Evolutionary conservation across 2,797 vertebrate genomes (phyloP).

Genomic region (Lithobates sylvaticus): DNA sequence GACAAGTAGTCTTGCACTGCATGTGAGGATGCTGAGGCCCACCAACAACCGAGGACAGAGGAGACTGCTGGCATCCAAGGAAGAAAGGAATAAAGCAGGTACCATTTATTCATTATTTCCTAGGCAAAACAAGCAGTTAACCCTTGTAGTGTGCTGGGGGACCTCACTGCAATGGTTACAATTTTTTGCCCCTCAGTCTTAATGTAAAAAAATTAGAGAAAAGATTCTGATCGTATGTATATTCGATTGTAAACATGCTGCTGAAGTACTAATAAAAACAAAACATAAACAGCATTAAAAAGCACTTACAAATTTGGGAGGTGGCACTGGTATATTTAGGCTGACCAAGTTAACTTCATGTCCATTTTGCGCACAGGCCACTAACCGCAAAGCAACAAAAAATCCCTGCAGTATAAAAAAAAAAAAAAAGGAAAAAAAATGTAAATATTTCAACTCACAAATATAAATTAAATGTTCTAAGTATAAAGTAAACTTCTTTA

Average conservation of each 20-base stretch:
- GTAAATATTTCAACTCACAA: background rate
- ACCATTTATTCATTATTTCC: no score
- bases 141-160: no score
- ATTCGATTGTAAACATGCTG: background rate
- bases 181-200: no score
- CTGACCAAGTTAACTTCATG: constrained; percentile 89
- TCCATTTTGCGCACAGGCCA: constrained; percentile 92
- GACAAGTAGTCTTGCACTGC: no score
- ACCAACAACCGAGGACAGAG: no score
- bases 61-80: no score
- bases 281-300: background rate
- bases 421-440: background rate
- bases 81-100: no score
- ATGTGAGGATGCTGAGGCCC: no score
- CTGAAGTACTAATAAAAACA: background rate
- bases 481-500: background rate
- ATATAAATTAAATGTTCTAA: background rate
- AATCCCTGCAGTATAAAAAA: constrained; percentile 82
- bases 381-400: constrained; percentile 88
- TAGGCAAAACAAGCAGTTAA: no score
- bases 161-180: no score
- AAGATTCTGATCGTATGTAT: no score
- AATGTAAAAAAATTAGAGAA: no score
- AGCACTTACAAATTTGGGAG: constrained; percentile 94
- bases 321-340: constrained; percentile 84